Evolutionary conservation across 1,140 invertebrate genomes (phyloP).

Genomic region (Carposina sasakii): DNA sequence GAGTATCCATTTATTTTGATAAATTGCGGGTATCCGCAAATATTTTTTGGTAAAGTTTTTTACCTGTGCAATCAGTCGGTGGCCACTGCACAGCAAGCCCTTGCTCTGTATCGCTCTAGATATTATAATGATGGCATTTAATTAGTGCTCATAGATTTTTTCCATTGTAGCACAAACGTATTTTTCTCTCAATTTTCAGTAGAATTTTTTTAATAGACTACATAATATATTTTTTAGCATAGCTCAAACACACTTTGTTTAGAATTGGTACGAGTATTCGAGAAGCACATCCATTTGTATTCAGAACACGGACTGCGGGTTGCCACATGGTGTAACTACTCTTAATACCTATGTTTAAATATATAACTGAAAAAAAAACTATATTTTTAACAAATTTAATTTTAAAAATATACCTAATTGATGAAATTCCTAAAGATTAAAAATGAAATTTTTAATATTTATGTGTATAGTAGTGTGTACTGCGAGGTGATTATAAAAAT

Average conservation of each 20-base stretch:
- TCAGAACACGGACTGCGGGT: slow-evolving; percentile 39
- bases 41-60: slow-evolving; percentile 37
- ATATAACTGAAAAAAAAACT: slow-evolving; percentile 64
- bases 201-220: slow-evolving; percentile 42
- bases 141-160: slow-evolving; percentile 54
- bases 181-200: slow-evolving; percentile 52
- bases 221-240: slow-evolving; percentile 46
- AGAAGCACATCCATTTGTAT: slow-evolving; percentile 33
- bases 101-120: slow-evolving; percentile 36
- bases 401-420: slow-evolving; percentile 65
- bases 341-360: slow-evolving; percentile 58
- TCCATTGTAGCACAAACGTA: slow-evolving; percentile 46
- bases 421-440: slow-evolving; percentile 68
- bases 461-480: slow-evolving; percentile 67
- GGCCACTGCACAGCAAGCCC: slow-evolving; percentile 26
- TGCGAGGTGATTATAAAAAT: slow-evolving; percentile 51
- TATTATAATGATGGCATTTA: slow-evolving; percentile 53
- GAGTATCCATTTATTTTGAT: slow-evolving; percentile 25
- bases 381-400: slow-evolving; percentile 71
- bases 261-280: slow-evolving; percentile 29
- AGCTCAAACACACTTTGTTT: slow-evolving; percentile 46
- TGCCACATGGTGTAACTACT: slow-evolving; percentile 38
- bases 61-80: not conserved
- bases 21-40: slow-evolving; percentile 31
- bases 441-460: slow-evolving; percentile 68